These are phyloP conservation scores for Drosophila neutralis DNA, from an alignment of 2,888 invertebrate genomes.

Conservation along the genomic window DNA sequence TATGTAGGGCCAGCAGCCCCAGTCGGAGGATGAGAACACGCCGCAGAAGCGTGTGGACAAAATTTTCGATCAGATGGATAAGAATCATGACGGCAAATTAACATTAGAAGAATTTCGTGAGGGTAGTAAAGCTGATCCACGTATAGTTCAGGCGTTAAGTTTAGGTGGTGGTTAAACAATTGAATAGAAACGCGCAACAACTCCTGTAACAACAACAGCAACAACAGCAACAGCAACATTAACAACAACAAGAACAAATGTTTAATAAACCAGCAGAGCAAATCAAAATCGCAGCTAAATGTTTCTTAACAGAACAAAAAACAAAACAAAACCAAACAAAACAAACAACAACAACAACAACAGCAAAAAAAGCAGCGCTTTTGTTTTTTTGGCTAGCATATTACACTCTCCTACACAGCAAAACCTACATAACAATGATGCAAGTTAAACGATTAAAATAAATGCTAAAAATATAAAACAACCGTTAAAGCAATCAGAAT, in stretches of 20 bases:
- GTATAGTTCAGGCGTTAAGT: constrained; percentile 98
- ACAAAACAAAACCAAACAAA: neutral
- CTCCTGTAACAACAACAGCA: constrained; percentile 24
- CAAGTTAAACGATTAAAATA: constrained; percentile 4
- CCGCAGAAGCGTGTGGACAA: constrained; percentile 98
- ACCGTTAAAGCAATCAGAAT: constrained; percentile 55
- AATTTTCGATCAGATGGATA: constrained; percentile 99
- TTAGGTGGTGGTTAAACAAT: constrained; percentile 90
- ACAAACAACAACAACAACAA: constrained; percentile 13
- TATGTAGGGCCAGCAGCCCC: constrained; percentile 93
- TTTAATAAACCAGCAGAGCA: constrained; percentile 30
- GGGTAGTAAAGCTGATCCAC: constrained; percentile 99
- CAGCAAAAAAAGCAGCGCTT: constrained; percentile 31
- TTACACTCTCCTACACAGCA: constrained; percentile 41
- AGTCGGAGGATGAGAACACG: constrained; percentile 95
- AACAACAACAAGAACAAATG: constrained; percentile 27
- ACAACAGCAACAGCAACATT: constrained; percentile 18
- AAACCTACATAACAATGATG: constrained; percentile 2
- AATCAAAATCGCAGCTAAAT: constrained; percentile 41
- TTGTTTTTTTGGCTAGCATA: constrained; percentile 42
- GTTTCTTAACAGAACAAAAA: constrained; percentile 19
- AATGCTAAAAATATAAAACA: constrained; percentile 13
- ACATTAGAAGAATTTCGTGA: constrained; percentile 99
- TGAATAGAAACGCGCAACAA: constrained; percentile 39
- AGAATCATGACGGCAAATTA: constrained; percentile 98